Conservation (phyloP, 1,140 invertebrate genomes). For the Drosophila funebris region DNA sequence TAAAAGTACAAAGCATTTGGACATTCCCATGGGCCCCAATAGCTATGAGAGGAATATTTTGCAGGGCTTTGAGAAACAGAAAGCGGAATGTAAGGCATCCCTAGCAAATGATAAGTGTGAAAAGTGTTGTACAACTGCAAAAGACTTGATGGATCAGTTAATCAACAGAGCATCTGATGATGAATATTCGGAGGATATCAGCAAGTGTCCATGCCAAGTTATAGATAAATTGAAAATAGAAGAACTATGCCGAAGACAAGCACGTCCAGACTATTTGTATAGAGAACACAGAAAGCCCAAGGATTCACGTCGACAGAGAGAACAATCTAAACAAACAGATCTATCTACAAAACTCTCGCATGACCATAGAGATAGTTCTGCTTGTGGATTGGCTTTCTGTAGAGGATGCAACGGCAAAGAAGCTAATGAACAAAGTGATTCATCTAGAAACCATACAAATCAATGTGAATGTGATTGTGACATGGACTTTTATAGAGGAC, state of each 20-base stretch:
- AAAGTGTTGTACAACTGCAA: too few species aligned
- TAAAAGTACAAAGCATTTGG: conserved; percentile 1
- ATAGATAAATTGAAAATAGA: neutral
- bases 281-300: neutral
- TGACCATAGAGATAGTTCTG: neutral
- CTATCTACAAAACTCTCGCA: neutral
- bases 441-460: neutral
- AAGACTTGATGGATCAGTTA: too few species aligned
- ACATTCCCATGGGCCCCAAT: neutral
- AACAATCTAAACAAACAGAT: conserved; percentile 16
- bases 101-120: neutral
- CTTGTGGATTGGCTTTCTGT: conserved; percentile 15
- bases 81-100: neutral
- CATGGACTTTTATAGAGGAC: too few species aligned
- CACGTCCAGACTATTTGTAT: neutral
- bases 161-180: neutral
- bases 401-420: neutral
- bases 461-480: too few species aligned
- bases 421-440: neutral
- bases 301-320: neutral
- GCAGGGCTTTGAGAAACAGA: neutral
- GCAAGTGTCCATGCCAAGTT: neutral
- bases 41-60: conserved; percentile 39
- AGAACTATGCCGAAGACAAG: neutral
- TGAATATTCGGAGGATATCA: neutral